Percentiles rank a stretch among this genome's conserved stretches.
phyloP scores from a whole-genome alignment of 2,113 vertebrate species.

The Pardalotus punctatus region DNA sequence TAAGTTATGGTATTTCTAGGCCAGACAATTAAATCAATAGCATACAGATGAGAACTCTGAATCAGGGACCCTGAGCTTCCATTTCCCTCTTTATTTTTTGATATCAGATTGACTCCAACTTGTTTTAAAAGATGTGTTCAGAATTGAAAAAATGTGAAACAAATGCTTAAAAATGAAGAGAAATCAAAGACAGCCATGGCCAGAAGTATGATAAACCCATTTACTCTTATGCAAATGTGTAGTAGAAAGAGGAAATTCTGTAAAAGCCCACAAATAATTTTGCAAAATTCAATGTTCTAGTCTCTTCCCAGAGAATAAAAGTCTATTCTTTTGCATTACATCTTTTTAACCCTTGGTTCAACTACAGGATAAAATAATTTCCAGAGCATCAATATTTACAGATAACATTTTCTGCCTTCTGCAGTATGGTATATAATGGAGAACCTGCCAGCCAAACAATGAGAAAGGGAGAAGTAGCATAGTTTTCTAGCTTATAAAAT shows the following conservation, averaged over 20 bases:
- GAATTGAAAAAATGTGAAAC: neutral
- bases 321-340: neutral
- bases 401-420: neutral
- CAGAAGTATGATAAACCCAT: neutral
- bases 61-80: neutral
- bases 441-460: neutral
- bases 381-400: neutral
- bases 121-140: neutral
- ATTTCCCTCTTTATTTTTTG: neutral
- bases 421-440: neutral
- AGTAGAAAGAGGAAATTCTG: neutral
- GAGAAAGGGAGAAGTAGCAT: neutral
- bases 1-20: neutral
- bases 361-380: neutral
- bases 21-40: neutral
- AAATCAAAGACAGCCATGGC: neutral
- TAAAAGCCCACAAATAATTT: neutral
- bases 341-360: neutral
- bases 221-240: neutral
- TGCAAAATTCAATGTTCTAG: neutral
- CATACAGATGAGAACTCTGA: neutral
- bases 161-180: neutral
- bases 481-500: neutral
- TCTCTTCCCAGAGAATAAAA: neutral
- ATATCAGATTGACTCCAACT: neutral